Evolutionary conservation across 2,797 vertebrate species (phyloP), one percentile per base, ranked within the genome.

Genomic region (Botia almorhae): DNA sequence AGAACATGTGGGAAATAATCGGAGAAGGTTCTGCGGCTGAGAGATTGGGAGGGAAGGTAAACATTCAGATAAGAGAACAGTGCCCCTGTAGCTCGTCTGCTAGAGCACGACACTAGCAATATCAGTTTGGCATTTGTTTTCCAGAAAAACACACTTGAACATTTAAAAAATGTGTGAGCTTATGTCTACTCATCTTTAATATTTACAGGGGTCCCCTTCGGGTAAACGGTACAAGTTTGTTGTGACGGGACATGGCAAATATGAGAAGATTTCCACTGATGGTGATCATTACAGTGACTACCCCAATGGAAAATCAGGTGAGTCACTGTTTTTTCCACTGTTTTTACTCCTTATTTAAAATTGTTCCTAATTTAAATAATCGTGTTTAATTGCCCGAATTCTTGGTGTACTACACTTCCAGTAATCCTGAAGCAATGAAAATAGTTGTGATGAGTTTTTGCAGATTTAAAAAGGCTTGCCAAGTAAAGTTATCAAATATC

Each of bases 231-330:
- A 95, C 85, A 98, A 95, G 83, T 99, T 97, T 82, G 92, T 99
- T 85, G 90, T 97, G 78, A 96, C 94, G 0, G 97, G 97, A 74
- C 98, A 99, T 0, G 98, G 97, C 14, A 97, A 97, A 87, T 99
- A 98, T 5, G 96, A 98, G 92, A 99, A 97, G 88, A 93, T 97
- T 76, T 83, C 92, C 0, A 79, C 93, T 87, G 94, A 95, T 0
- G 92, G 94, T 13, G 87, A 91, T 56, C n/a, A 81, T 1, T 81
- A 72, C 75, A 82, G 46, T 75, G 81, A 86, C 26, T 90, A 88
- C 69, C 33, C 73, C 0, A 89, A 90, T 17, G 87, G 85, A 63
- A 88, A 89, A 80, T 80, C 89, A 60, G 85, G 93, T 94, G 78
- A 89, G 90, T 81, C 0, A 3, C 12, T 19, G 50, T 61, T 29